Evolutionary conservation across 2,113 vertebrate species (phyloP).

Genomic region (Rhegmatorhina hoffmannsi): DNA sequence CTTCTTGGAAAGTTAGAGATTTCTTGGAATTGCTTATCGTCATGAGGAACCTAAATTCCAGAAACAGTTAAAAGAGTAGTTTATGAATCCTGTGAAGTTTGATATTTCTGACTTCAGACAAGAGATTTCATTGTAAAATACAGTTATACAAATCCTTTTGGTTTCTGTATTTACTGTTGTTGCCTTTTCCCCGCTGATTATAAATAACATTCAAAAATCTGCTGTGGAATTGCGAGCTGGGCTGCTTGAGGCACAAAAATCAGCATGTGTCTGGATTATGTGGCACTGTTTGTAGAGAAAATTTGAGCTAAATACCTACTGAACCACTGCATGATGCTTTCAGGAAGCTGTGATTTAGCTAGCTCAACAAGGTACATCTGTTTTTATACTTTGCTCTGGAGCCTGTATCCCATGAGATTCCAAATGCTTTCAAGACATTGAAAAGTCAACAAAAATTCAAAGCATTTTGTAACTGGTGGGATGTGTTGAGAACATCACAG

Average conservation of each 20-base stretch:
- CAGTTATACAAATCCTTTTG: not conserved
- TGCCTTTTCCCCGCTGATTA: not conserved
- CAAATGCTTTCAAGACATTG: not conserved
- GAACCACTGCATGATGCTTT: not conserved
- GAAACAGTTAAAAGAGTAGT: not conserved
- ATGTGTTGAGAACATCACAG: not conserved
- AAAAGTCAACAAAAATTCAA: constrained; percentile 15
- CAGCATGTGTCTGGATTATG: not conserved
- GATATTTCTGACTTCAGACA: not conserved
- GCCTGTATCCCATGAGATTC: not conserved
- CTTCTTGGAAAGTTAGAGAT: not conserved
- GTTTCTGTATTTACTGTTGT: not conserved
- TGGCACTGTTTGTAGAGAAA: not conserved
- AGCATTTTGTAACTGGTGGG: not conserved
- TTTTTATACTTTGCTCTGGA: not conserved
- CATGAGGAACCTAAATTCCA: not conserved
- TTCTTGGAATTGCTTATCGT: not conserved
- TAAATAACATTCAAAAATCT: not conserved
- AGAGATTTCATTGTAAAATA: not conserved
- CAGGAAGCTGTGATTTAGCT: not conserved
- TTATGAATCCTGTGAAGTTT: not conserved
- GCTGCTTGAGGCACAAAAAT: not conserved
- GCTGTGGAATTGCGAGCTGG: not conserved
- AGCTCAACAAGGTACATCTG: not conserved
- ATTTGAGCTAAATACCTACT: not conserved